Evolutionary conservation across 2,113 vertebrate genomes (phyloP), one percentile per base, ranked within the genome.

Genomic region (Rhinopithecus roxellana): DNA sequence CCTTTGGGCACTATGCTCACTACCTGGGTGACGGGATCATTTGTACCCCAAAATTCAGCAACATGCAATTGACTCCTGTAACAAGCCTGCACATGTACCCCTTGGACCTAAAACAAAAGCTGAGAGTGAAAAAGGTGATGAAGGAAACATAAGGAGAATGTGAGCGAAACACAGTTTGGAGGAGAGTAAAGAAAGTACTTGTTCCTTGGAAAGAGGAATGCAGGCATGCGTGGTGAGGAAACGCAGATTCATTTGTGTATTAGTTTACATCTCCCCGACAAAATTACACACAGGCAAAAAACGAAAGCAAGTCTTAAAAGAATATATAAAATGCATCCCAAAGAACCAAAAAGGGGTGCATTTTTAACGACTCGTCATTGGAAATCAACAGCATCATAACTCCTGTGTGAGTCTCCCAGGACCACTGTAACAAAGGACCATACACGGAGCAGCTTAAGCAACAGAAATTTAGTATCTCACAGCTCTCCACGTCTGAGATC

Each of bases 341-440:
- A 38, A 55, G 43, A 43, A 43, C 17, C 70, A 5, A 35, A 45
- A 23, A 75, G 48, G 18, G 32, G n/a, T 12, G 30, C 27, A 57
- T 77, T 43, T 67, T 40, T 48, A 10, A 18, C 12, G 48, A 64
- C 6, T 40, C 30, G 0, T 13, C 22, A 0, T 22, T n/a, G 30
- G 13, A 48, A 32, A 14, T 14, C 4, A 5, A 18, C 16, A 22
- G 2, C 48, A 5, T 32, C 3, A 0, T 6, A 17, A 32, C 40
- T 12, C n/a, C 83, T 5, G 13, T 3, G 0, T 43, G 11, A 5
- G 59, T n/a, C 40, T 78, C 74, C 59, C 11, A 16, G 59, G 23
- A 9, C 50, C 20, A 5, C 75, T 23, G 0, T 10, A 11, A 57
- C 52, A 32, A 25, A 32, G 77, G 0, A 16, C 52, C 11, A 5